Evolutionary conservation across 2,113 vertebrate species (phyloP), one percentile per base, ranked within the genome.

Genomic region (Struthio camelus): DNA sequence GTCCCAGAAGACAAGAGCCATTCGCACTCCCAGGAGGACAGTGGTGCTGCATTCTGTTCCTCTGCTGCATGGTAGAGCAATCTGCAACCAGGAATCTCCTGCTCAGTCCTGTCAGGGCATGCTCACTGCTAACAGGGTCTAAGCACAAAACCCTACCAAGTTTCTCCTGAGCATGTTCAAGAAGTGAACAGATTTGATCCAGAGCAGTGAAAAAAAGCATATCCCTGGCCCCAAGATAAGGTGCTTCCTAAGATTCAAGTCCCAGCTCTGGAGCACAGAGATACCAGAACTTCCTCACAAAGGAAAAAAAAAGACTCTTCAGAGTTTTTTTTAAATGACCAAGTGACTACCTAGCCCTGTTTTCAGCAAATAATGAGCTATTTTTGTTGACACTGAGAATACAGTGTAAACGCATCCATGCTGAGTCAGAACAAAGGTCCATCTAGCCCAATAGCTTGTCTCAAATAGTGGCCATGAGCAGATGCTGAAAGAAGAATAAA

Each of bases 121-220:
- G 36, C 34, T 61, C 54, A 27, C n/a, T 62, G 36, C 42, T 50
- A 69, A 24, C 4, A 20, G 11, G 14, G 54, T 16, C 16, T 25
- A 25, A 62, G 25, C 34, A 38, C 62, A 93, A 90, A 90, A 67
- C 11, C 22, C 22, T 36, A 65, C 22, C 22, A 53, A 17, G 34
- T 66, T 77, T 69, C 72, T 90, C 53, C 27, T 22, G 6, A 69
- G 27, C 24, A 42, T 6, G 0, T 70, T 85, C 20, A 40, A 90
- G 62, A 92, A 85, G n/a, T 27, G 36, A 90, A 76, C 36, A 24
- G 19, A 38, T 51, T 77, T 4, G 77, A 79, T 67, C 8, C 18
- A 80, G 32, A 85, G 77, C 0, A 0, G 25, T 13, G 22, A 4
- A 1, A 32, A 72, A 67, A 67, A 50, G 7, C 56, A 2, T 50